phyloP scores from a whole-genome alignment of 92 coral and sea anemone genomes.

The Virgularia gustaviana region DNA sequence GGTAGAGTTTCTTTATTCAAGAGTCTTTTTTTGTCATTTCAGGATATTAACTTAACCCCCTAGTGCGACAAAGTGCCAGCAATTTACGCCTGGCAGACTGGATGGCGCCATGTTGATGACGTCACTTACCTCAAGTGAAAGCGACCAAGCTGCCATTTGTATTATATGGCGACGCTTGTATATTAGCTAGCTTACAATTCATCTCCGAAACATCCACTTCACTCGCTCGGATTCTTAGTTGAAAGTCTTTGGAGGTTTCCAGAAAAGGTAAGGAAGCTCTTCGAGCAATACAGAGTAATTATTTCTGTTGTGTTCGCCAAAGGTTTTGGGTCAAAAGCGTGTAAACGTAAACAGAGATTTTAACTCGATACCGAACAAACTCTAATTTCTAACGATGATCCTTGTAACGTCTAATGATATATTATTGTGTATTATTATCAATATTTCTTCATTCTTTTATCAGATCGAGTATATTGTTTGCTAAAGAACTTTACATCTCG shows the following conservation, averaged over 20 bases:
- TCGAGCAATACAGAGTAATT: background rate
- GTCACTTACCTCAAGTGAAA: conserved; percentile 56
- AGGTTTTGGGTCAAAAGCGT: conserved; percentile 16
- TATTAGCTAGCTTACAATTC: conserved; percentile 4
- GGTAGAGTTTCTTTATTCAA: conserved; percentile 21
- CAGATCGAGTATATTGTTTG: conserved; percentile 29
- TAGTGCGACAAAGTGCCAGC: conserved; percentile 30
- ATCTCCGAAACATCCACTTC: background rate
- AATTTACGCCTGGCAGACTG: conserved; percentile 53
- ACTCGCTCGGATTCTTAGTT: background rate
- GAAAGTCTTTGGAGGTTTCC: background rate
- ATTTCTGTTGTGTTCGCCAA: background rate
- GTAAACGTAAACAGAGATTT: conserved; percentile 35
- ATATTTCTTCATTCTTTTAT: conserved; percentile 34
- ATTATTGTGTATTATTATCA: conserved; percentile 12
- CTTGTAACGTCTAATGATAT: background rate
- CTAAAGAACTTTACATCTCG: conserved; percentile 16
- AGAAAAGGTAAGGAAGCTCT: conserved; percentile 17
- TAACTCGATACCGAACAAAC: conserved; percentile 1
- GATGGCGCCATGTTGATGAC: conserved; percentile 76
- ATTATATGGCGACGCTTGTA: background rate
- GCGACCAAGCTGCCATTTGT: background rate
- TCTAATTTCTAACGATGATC: background rate
- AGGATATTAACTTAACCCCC: conserved; percentile 44
- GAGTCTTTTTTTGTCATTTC: conserved; percentile 29